A percentile compares a stretch with the other conserved stretches of the same genome.
Evolutionary conservation across 1,140 invertebrate genomes (phyloP).

Genomic region (Drosophila elegans): DNA sequence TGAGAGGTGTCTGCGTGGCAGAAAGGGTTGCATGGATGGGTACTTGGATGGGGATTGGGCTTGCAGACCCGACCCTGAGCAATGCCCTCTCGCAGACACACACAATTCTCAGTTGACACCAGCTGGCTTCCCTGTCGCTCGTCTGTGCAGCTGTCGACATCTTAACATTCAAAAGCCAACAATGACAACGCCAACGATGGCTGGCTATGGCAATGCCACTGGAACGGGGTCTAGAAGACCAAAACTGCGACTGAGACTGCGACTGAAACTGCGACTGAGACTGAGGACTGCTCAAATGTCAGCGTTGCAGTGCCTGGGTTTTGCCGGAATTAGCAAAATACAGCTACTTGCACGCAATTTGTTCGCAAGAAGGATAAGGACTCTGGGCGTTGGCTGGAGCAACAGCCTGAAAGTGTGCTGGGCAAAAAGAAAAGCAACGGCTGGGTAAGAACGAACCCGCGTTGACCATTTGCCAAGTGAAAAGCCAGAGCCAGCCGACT

Average conservation of each 20-base stretch:
- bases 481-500: conserved; percentile 46
- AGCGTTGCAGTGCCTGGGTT: conserved; percentile 44
- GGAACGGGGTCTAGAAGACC: neutral
- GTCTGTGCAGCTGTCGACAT: conserved; percentile 74
- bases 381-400: conserved; percentile 65
- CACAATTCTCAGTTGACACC: conserved; percentile 70
- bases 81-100: conserved; percentile 54
- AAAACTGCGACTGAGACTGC: conserved; percentile 16
- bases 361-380: conserved; percentile 27
- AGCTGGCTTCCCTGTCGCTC: conserved; percentile 54
- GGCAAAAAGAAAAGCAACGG: conserved; percentile 4
- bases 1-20: conserved; percentile 11
- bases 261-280: conserved; percentile 15
- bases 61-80: conserved; percentile 38
- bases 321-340: conserved; percentile 75
- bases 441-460: conserved; percentile 18
- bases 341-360: conserved; percentile 75
- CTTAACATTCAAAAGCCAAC: conserved; percentile 79
- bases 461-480: conserved; percentile 72
- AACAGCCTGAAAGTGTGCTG: conserved; percentile 67
- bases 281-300: conserved; percentile 62
- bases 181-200: conserved; percentile 60
- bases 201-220: conserved; percentile 10
- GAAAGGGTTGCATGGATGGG: conserved; percentile 40
- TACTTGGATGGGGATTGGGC: conserved; percentile 5